These are phyloP conservation scores for Loriculus beryllinus DNA, from an alignment of 2,797 vertebrate genomes.

Conservation along the genomic window DNA sequence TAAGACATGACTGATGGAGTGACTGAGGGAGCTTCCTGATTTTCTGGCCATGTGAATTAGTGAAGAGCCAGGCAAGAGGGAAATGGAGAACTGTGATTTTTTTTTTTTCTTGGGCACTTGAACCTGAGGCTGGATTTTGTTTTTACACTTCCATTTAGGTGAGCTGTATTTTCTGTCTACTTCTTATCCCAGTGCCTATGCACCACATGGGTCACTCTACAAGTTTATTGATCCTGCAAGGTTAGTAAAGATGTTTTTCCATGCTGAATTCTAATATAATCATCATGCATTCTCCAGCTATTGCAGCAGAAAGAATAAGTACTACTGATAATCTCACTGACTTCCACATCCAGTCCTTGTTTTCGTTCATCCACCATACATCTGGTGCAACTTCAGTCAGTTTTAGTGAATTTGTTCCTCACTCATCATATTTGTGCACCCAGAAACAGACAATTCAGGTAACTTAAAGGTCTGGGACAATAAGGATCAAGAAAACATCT, in stretches of 20 bases:
- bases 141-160: slow-evolving; percentile 62
- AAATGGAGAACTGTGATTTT: not conserved
- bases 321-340: not conserved
- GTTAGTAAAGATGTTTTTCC: slow-evolving; percentile 63
- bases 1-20: not conserved
- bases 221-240: slow-evolving; percentile 87
- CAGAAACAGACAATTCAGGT: not conserved
- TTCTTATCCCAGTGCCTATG: slow-evolving; percentile 79
- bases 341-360: not conserved
- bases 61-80: not conserved
- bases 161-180: slow-evolving; percentile 88
- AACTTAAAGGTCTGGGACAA: not conserved
- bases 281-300: not conserved
- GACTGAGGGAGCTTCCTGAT: not conserved
- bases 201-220: slow-evolving; percentile 80
- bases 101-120: not conserved
- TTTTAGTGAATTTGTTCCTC: not conserved
- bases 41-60: not conserved
- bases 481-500: not conserved
- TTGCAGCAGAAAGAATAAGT: not conserved
- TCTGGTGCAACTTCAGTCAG: not conserved
- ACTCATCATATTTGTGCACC: not conserved
- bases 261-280: not conserved
- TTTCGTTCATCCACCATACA: not conserved
- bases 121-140: not conserved